Evolutionary conservation across 2,888 invertebrate species (phyloP).

Genomic region (Boloria selene): DNA sequence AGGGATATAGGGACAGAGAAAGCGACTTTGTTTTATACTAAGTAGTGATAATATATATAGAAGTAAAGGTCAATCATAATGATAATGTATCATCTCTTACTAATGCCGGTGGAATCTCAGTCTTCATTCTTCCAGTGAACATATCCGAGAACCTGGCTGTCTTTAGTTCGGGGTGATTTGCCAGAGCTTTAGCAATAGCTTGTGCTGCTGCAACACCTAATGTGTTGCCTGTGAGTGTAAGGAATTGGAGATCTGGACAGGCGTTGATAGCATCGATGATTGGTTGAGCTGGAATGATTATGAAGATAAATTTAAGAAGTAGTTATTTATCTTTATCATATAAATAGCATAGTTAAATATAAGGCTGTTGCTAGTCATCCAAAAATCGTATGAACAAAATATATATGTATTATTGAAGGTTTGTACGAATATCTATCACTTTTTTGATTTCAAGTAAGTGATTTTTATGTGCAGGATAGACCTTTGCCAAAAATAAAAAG

Average conservation of each 20-base stretch:
- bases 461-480: no score
- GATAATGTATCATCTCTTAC: constrained; percentile 78
- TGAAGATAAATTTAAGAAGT: background rate
- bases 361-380: no score
- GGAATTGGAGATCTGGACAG: constrained; percentile 85
- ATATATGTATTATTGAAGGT: no score
- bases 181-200: constrained; percentile 90
- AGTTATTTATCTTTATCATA: background rate
- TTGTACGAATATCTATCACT: no score
- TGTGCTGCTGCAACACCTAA: constrained; percentile 94
- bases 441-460: no score
- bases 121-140: constrained; percentile 97
- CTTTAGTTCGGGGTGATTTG: constrained; percentile 89
- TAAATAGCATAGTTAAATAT: background rate
- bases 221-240: constrained; percentile 96
- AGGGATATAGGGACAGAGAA: no score
- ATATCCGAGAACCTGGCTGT: constrained; percentile 96
- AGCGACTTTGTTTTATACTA: no score
- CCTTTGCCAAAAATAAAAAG: no score
- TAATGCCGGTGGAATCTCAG: constrained; percentile 96
- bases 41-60: no score
- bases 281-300: constrained; percentile 81
- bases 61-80: no score
- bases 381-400: no score
- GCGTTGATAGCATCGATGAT: constrained; percentile 89